Conservation (phyloP, 2,113 vertebrate species). For the Chaenocephalus aceratus region DNA sequence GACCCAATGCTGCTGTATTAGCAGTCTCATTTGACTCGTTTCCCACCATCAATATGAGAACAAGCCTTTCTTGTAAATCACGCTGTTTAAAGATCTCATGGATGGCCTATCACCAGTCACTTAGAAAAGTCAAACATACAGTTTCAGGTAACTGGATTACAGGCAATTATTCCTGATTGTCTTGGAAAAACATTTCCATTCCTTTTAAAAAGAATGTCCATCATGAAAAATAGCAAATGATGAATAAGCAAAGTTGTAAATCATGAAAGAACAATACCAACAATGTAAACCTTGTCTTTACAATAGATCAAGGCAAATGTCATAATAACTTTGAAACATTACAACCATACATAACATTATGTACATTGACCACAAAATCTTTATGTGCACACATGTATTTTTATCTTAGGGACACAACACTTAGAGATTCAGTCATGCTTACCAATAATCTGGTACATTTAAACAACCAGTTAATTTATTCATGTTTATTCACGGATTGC, state of each 20-base stretch:
- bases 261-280: neutral
- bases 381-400: neutral
- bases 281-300: neutral
- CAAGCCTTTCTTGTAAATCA: slow-evolving; percentile 42
- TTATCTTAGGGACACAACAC: neutral
- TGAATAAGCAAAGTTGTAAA: neutral
- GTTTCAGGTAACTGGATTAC: slow-evolving; percentile 75
- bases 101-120: slow-evolving; percentile 71
- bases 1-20: neutral
- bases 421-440: neutral
- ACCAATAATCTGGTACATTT: neutral
- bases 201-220: slow-evolving; percentile 21
- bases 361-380: neutral
- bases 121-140: slow-evolving; percentile 75
- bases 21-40: neutral
- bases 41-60: slow-evolving; percentile 38
- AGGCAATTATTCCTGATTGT: slow-evolving; percentile 68
- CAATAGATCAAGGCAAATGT: neutral
- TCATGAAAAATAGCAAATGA: neutral
- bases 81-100: slow-evolving; percentile 74
- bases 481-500: neutral
- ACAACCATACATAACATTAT: neutral
- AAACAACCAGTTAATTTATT: neutral
- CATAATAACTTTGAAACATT: neutral
- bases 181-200: slow-evolving; percentile 27